Base-by-base conservation (phyloP, 2,113 vertebrate species). In the Plotosus lineatus region DNA sequence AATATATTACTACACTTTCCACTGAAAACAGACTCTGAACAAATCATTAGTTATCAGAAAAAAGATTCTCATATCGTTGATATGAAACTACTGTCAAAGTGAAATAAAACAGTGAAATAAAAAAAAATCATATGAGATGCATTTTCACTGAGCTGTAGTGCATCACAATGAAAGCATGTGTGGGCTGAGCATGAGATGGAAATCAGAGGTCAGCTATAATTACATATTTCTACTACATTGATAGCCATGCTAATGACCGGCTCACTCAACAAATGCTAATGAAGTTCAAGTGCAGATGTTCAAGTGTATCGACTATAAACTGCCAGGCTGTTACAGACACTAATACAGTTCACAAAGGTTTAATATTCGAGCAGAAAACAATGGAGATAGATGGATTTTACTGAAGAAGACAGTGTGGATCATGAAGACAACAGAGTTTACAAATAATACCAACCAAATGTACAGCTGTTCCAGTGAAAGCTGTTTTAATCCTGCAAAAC, bases 161-260 rank as follows among this genome's bases (percentile, higher is more conserved):
- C 40, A 33, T 66, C 61, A 55, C 9, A 42, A 36, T 68, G 61
- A 36, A 50, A 46, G 40, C 12, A 3, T 77, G 80, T n/a, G 80
- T 82, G 50, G 80, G 80, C 15, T 65, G 51, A 46, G 73, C 40
- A 56, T 36, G 80, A 55, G 73, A 58, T 58, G 73, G 60, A 82
- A 82, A 77, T 82, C 74, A 56, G 80, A 82, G 80, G 80, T 76
- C 61, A 82, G 72, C 9, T 42, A 77, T 82, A 63, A 82, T 77
- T 76, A 82, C 65, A 82, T 82, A 68, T 75, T 82, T 36, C 40
- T 51, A 69, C n/a, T 56, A 74, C 60, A 58, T 82, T 75, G 56
- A 77, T 56, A 76, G 73, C 40, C 40, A n/a, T 68, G 80, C 58
- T 77, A 82, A 82, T 77, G 44, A 77, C 73, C 10, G 60, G 28